These are phyloP conservation scores for Microchrysa polita DNA, from an alignment of 2,888 invertebrate species.

Conservation along the genomic window DNA sequence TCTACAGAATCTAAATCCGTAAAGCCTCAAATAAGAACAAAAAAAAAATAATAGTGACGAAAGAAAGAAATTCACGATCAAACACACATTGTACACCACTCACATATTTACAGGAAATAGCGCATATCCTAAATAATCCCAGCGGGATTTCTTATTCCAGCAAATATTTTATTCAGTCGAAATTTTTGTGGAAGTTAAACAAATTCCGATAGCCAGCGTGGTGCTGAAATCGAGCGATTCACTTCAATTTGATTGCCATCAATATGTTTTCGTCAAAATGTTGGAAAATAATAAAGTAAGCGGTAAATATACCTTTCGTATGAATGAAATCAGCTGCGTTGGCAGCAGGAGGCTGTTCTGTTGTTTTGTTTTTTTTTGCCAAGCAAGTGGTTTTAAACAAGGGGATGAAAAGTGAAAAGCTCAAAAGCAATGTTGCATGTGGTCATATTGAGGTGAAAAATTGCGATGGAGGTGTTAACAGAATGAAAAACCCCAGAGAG, in stretches of 20 bases:
- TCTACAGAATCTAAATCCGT: no score
- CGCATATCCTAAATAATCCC: background rate
- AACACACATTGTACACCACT: background rate
- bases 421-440: no score
- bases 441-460: no score
- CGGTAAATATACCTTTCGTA: no score
- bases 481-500: no score
- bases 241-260: constrained; percentile 28
- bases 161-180: constrained; percentile 13
- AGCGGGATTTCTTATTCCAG: background rate
- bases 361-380: no score
- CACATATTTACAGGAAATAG: constrained; percentile 3
- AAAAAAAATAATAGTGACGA: no score
- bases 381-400: no score
- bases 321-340: background rate
- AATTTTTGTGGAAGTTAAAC: constrained; percentile 19
- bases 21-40: no score
- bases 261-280: constrained; percentile 39
- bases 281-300: constrained; percentile 15
- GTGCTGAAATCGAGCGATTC: constrained; percentile 24
- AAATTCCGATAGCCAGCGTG: constrained; percentile 32
- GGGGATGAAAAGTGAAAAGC: no score
- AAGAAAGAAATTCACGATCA: background rate
- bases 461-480: no score
- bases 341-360: no score